phyloP scores from a whole-genome alignment of 2,797 vertebrate genomes.

The Acanthurus leucopareius region DNA sequence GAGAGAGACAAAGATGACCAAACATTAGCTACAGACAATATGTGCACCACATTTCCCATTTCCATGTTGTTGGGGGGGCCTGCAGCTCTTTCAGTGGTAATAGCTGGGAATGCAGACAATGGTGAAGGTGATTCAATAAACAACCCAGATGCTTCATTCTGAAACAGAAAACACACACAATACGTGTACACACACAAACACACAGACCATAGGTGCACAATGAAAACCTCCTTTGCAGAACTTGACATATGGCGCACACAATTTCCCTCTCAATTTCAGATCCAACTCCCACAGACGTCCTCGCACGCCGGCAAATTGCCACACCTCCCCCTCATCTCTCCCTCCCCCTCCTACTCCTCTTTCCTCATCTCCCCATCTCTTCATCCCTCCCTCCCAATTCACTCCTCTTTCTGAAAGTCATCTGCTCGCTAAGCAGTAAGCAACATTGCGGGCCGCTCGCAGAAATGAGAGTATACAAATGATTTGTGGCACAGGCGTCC shows the following conservation, averaged over 20 bases:
- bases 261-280: constrained; percentile 85
- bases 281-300: constrained; percentile 82
- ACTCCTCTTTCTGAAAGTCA: constrained; percentile 84
- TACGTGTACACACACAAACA: constrained; percentile 11
- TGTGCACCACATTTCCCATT: constrained; percentile 69
- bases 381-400: constrained; percentile 69
- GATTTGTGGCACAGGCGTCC: constrained; percentile 88
- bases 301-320: constrained; percentile 78
- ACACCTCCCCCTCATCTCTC: constrained; percentile 30
- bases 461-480: constrained; percentile 89
- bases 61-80: constrained; percentile 54
- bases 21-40: constrained; percentile 73
- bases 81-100: constrained; percentile 71
- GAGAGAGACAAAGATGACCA: constrained; percentile 73
- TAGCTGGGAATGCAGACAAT: constrained; percentile 71
- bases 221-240: constrained; percentile 78
- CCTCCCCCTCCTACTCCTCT: constrained; percentile 41
- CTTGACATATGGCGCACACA: constrained; percentile 84
- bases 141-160: constrained; percentile 71
- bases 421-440: constrained; percentile 88
- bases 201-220: constrained; percentile 61
- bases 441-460: constrained; percentile 82
- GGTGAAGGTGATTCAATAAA: constrained; percentile 79
- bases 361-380: constrained; percentile 59
- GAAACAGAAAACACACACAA: constrained; percentile 59